Evolutionary conservation across 1,140 invertebrate genomes (phyloP).

Genomic region (Habropoda laboriosa): DNA sequence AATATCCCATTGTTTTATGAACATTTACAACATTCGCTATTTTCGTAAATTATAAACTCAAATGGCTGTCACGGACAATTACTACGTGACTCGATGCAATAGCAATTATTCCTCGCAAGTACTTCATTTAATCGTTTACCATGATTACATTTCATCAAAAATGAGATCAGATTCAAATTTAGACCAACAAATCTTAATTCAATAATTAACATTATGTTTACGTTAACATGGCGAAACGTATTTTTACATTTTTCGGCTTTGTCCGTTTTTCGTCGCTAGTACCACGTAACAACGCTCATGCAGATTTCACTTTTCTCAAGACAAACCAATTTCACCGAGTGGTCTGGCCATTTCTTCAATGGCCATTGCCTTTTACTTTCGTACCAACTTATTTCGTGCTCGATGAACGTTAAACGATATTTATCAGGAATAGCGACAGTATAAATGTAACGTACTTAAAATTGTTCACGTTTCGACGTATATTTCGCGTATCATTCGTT

Average conservation of each 20-base stretch:
- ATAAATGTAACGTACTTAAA: not conserved
- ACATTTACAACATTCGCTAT: not conserved
- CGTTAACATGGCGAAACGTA: not conserved
- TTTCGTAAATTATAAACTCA: not conserved
- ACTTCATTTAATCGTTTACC: not conserved
- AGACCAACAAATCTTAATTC: not conserved
- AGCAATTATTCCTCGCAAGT: not conserved
- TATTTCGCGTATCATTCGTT: not conserved
- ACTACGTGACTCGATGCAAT: not conserved
- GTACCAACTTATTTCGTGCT: not conserved
- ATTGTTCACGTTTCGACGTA: not conserved
- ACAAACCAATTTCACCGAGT: constrained; percentile 44
- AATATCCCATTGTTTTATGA: not conserved
- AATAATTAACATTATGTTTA: not conserved
- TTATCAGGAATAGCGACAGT: not conserved
- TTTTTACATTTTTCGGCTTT: not conserved
- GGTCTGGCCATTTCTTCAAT: constrained; percentile 19
- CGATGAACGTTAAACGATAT: constrained; percentile 1
- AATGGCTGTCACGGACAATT: not conserved
- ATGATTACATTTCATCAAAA: not conserved
- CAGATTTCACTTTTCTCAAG: constrained; percentile 52
- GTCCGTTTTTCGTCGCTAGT: not conserved
- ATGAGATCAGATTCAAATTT: not conserved
- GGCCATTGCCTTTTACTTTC: constrained; percentile 39
- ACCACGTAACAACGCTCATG: constrained; percentile 24